phyloP scores from a whole-genome alignment of 2,113 vertebrate species.

The Petrocephalus microphthalmus region DNA sequence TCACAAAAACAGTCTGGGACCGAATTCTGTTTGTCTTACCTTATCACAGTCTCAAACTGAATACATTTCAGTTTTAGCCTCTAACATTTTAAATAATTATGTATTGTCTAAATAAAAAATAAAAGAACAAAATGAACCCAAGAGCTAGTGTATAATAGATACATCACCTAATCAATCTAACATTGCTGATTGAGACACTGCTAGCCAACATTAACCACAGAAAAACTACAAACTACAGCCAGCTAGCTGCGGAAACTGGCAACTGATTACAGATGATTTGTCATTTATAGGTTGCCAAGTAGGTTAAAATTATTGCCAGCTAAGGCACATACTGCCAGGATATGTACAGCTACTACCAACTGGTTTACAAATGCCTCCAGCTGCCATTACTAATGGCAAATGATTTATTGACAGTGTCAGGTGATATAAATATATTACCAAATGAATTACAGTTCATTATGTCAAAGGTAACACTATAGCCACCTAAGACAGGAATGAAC shows the following conservation, averaged over 20 bases:
- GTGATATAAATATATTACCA: neutral
- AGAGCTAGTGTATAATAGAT: neutral
- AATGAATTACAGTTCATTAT: neutral
- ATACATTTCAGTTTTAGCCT: neutral
- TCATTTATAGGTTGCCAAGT: constrained; percentile 8
- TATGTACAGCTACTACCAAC: neutral
- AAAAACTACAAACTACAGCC: neutral
- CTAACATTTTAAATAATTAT: neutral
- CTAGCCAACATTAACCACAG: neutral
- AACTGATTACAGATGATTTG: neutral
- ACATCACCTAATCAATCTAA: neutral
- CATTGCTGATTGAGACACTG: neutral
- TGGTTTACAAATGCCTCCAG: neutral
- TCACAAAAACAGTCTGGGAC: neutral
- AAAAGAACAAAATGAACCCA: neutral
- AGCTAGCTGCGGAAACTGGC: neutral
- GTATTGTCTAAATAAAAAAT: neutral
- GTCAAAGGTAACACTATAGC: neutral
- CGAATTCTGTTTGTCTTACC: neutral
- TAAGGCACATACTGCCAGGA: neutral
- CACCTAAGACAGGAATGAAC: neutral
- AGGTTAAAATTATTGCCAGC: neutral
- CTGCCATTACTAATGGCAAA: neutral
- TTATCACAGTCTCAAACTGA: neutral
- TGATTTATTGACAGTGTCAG: neutral